phyloP scores from a whole-genome alignment of 1,140 invertebrate species.

The Thaumatotibia leucotreta region DNA sequence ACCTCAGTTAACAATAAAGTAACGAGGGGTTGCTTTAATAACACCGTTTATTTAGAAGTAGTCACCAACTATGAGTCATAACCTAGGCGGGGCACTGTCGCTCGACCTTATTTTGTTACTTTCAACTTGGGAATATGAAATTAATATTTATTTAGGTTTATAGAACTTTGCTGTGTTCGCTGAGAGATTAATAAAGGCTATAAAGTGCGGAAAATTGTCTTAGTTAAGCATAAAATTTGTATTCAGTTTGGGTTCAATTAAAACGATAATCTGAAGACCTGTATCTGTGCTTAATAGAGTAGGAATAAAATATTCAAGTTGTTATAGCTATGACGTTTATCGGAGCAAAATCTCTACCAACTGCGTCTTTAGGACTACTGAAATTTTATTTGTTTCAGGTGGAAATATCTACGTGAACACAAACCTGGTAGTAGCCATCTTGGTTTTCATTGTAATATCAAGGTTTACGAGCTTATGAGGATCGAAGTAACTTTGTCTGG shows the following conservation, averaged over 20 bases:
- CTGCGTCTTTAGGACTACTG: too few relatives aligned
- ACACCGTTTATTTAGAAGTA: not conserved
- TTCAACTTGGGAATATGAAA: not conserved
- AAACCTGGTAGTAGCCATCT: slow-evolving; percentile 22
- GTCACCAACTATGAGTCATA: not conserved
- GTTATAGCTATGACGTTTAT: not conserved
- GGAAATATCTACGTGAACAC: slow-evolving; percentile 18
- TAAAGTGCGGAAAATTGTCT: not conserved
- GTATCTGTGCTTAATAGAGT: not conserved
- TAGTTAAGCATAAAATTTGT: not conserved
- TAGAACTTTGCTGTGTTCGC: not conserved
- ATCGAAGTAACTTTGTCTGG: slow-evolving; percentile 45
- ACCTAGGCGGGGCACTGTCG: not conserved
- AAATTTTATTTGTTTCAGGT: slow-evolving; percentile 31
- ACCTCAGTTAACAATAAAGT: too few relatives aligned
- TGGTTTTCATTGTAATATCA: slow-evolving; percentile 46
- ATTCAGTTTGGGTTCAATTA: not conserved
- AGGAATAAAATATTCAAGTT: too few relatives aligned
- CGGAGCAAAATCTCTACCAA: too few relatives aligned
- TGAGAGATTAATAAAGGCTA: not conserved
- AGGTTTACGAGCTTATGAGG: slow-evolving; percentile 64
- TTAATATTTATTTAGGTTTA: not conserved
- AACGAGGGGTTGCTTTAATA: not conserved
- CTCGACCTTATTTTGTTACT: not conserved
- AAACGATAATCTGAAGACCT: not conserved